phyloP scores from a whole-genome alignment of 2,888 invertebrate genomes.

The Rotaria socialis region DNA sequence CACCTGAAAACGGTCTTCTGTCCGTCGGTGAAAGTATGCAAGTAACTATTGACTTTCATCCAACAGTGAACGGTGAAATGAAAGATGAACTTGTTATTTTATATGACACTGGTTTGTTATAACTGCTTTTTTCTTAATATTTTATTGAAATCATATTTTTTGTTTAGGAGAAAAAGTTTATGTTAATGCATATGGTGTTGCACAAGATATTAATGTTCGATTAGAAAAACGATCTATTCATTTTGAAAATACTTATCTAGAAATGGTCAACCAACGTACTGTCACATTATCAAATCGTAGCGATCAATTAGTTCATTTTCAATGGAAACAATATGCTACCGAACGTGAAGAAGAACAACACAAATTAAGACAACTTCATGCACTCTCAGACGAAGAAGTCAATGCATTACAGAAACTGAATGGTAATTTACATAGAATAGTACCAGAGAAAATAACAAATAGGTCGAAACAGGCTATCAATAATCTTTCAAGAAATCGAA shows the following conservation, averaged over 20 bases:
- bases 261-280: conserved; percentile 58
- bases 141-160: neutral
- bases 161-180: conserved; percentile 53
- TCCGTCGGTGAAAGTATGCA: conserved; percentile 57
- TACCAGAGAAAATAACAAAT: no score
- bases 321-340: conserved; percentile 58
- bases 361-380: conserved; percentile 51
- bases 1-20: conserved; percentile 55
- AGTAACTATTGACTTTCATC: conserved; percentile 56
- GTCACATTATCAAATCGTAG: conserved; percentile 57
- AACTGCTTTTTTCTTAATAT: conserved; percentile 50
- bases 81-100: conserved; percentile 52
- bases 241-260: conserved; percentile 58
- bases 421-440: conserved; percentile 8
- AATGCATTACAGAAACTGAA: conserved; percentile 42
- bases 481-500: no score
- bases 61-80: conserved; percentile 54
- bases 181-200: conserved; percentile 55
- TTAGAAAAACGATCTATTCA: conserved; percentile 58
- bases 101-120: conserved; percentile 54
- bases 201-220: conserved; percentile 57
- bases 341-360: conserved; percentile 57
- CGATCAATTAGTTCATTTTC: conserved; percentile 58
- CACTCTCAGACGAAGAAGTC: conserved; percentile 42
- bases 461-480: no score